Conservation (phyloP, 2,797 vertebrate genomes). For the Bradypodion pumilum region DNA sequence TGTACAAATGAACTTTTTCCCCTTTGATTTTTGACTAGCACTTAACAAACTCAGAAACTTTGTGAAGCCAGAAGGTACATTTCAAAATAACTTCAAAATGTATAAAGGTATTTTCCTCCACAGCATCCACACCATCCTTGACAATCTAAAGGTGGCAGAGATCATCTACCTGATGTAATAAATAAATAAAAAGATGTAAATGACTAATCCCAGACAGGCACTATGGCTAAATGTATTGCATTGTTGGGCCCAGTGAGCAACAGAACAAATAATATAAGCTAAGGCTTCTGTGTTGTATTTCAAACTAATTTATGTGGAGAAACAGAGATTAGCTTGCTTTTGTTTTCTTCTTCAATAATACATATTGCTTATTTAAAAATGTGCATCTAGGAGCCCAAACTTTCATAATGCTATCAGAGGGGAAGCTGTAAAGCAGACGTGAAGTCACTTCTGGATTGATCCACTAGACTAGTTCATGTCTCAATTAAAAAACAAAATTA, state of each 20-base stretch:
- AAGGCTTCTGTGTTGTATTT: constrained; percentile 8
- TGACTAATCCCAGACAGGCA: not conserved
- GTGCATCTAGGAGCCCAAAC: constrained; percentile 44
- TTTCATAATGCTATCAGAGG: not conserved
- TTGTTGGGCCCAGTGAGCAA: not conserved
- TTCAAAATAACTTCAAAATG: not conserved
- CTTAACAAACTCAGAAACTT: not conserved
- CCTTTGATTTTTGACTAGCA: no score
- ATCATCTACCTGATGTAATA: not conserved
- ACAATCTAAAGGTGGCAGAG: not conserved
- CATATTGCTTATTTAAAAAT: constrained; percentile 35
- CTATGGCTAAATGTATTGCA: not conserved
- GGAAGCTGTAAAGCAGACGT: constrained; percentile 37
- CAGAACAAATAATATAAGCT: not conserved
- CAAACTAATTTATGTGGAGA: constrained; percentile 25
- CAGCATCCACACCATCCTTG: not conserved
- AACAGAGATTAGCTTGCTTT: constrained; percentile 5
- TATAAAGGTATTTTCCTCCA: not conserved
- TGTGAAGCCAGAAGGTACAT: not conserved
- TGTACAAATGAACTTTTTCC: not conserved
- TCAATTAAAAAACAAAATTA: constrained; percentile 80
- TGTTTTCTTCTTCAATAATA: constrained; percentile 20
- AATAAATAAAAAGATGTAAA: not conserved
- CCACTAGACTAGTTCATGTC: constrained; percentile 56
- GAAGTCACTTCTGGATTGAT: constrained; percentile 57